A percentile compares a stretch with the other conserved stretches of the same genome.
Conservation (phyloP, 2,797 vertebrate genomes). For the Platyrinchus mystaceus region DNA sequence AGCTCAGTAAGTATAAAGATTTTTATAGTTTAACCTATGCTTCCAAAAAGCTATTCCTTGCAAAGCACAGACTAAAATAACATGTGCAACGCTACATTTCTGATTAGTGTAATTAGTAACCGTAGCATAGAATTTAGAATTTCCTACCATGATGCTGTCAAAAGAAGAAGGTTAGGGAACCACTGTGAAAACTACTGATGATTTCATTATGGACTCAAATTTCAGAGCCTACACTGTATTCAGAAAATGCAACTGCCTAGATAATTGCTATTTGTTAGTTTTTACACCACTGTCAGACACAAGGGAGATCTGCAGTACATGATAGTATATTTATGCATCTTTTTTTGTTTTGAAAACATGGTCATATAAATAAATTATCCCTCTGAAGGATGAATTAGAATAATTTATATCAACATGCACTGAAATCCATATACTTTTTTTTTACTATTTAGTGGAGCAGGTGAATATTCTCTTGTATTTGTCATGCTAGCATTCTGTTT, state of each 20-base stretch:
- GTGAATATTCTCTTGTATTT: background rate
- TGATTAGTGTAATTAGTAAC: background rate
- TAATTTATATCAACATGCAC: background rate
- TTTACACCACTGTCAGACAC: background rate
- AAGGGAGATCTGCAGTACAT: background rate
- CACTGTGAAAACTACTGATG: background rate
- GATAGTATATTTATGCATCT: background rate
- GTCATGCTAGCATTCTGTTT: background rate
- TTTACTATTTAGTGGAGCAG: background rate
- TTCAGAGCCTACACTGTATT: background rate
- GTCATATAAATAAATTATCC: slow-evolving; percentile 27
- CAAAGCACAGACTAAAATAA: background rate
- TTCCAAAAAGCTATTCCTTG: background rate
- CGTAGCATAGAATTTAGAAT: background rate
- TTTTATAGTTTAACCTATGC: background rate
- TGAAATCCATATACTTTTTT: background rate
- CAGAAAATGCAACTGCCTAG: background rate
- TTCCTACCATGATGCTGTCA: background rate
- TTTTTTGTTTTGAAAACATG: background rate
- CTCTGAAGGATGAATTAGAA: background rate
- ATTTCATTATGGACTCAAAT: slow-evolving; percentile 9
- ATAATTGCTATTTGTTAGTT: slow-evolving; percentile 16
- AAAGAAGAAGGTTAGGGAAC: background rate
- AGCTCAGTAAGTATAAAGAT: background rate
- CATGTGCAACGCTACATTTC: background rate